Percentiles rank a stretch among this genome's conserved stretches.
These are phyloP conservation scores for Lutjanus erythropterus DNA, from an alignment of 2,113 vertebrate genomes.

Conservation along the genomic window DNA sequence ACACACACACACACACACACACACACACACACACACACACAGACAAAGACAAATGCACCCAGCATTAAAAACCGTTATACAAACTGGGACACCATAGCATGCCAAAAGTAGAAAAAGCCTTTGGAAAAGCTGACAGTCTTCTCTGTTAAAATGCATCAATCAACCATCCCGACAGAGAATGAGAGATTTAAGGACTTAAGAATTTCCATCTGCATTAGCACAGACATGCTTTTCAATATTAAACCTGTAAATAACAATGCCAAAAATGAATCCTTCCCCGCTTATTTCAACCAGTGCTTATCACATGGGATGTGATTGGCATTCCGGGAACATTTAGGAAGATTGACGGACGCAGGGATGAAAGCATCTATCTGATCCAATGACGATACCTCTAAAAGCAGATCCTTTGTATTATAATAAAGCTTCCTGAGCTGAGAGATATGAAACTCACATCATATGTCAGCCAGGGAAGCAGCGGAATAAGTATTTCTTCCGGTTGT, in stretches of 20 bases:
- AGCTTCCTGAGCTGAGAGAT: conserved; percentile 62
- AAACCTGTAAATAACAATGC: conserved; percentile 56
- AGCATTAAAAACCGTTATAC: conserved; percentile 70
- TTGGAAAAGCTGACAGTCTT: conserved; percentile 66
- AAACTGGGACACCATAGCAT: conserved; percentile 82
- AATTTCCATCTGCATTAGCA: conserved; percentile 32
- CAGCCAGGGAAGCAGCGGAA: conserved; percentile 35
- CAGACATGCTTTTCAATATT: conserved; percentile 44
- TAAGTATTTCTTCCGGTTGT: conserved; percentile 70
- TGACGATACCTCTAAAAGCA: conserved; percentile 57
- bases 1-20: conserved; percentile 48
- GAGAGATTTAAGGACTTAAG: conserved; percentile 52
- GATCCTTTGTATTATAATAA: conserved; percentile 59
- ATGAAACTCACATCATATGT: conserved; percentile 67
- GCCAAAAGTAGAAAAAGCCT: conserved; percentile 69
- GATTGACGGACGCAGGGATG: conserved; percentile 45
- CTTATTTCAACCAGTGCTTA: conserved; percentile 32
- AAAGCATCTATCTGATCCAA: conserved; percentile 57
- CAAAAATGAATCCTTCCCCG: conserved; percentile 20
- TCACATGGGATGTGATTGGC: conserved; percentile 41
- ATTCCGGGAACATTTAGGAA: conserved; percentile 45
- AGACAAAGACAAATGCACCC: conserved; percentile 50
- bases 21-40: conserved; percentile 33
- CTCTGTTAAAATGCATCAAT: conserved; percentile 66
- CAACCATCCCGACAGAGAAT: conserved; percentile 58